Evolutionary conservation across 2,888 invertebrate species (phyloP), one percentile per base, ranked within the genome.

Genomic region (Anoplius nigerrimus): DNA sequence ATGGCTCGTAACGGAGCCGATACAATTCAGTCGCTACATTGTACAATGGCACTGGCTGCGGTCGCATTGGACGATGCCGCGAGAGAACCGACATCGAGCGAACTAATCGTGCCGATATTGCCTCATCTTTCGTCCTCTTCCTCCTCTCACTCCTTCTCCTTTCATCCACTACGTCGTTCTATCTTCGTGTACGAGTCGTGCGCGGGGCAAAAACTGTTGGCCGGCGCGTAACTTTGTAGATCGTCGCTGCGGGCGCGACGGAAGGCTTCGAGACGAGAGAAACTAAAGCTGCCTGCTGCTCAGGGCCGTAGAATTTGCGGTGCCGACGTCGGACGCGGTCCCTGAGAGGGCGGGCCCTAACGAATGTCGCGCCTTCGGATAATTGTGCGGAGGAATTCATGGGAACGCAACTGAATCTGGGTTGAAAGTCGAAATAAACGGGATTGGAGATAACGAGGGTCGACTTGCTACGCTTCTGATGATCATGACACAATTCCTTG

Each of bases 281-380:
- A 11, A 13, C 34, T 2, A 34, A 34, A 6, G 34, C 34, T 6
- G 11, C 1, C 34, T 6, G 11, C 1, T 13, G 11, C 1, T 20
- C 62, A 56, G 20, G 16, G 18, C 18, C 20, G 16, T 48, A 16
- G 48, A 48, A 48, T 20, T 48, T 13, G 20, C 48, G 20, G 20
- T 2, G 48, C 48, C 16, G 48, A 15, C 18, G 48, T 16, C 48
- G 8, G 48, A n/a, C 5, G 5, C 11, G 1, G 5, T 6, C 48
- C n/a, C 3, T 48, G 48, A 48, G 5, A 48, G 18, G 15, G 34
- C 11, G 11, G 34, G 34, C 4, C 34, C 62, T 73, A 74, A 78
- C 71, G 74, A 80, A 80, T 80, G 74, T 78, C 65, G 63, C 70
- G 67, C 66, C 66, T 80, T 72, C 69, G 59, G 70, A 73, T 81